Base-by-base conservation (phyloP, 1,140 invertebrate species). In the Parapsyche elsis region DNA sequence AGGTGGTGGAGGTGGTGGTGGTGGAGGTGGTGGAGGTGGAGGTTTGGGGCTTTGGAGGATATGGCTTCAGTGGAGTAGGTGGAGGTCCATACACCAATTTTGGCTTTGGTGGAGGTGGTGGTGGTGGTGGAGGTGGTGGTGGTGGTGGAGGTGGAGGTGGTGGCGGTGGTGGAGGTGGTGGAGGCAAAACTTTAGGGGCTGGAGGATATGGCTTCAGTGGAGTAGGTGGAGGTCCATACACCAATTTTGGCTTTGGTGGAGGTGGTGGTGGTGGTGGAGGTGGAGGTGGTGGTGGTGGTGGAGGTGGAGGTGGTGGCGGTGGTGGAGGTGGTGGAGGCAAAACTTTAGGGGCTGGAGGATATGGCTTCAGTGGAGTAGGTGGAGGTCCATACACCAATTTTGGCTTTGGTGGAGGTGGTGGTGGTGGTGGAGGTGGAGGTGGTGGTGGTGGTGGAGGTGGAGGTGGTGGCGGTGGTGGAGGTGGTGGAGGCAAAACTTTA, bases 381-480 rank as follows among this genome's bases (percentile, higher is more conserved):
- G 57, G 74, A 10, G 80, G 80, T 53, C 30, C 30, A 38, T 38
- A 38, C 7, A 38, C 30, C 30, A 38, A 7, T 38, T 38, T 38
- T 38, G 80, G 59, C 5, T 38, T 38, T 75, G 71, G 71, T 53
- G 71, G 70, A 24, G 73, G 79, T 14, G 16, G 16, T 19, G 64
- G 57, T 53, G 79, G 76, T 16, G 53, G 76, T 61, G 76, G 71
- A 9, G 82, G 30, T 70, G 30, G 64, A 4, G 49, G 49, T 53
- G 49, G 49, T 5, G 49, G 49, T 53, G 49, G 49, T n/a, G 49
- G 49, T 19, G 49, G 45, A 5, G 45, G 57, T 19, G 30, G 30
- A 4, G 30, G 30, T 38, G 30, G 30, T 38, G 30, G 30, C 1
- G 30, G 30, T 57, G 53, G 57, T 19, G 30, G 30, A 4, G 30